Percentiles rank a stretch among this genome's conserved stretches.
Conservation (phyloP, 2,113 vertebrate species). For the Actenoides hombroni region DNA sequence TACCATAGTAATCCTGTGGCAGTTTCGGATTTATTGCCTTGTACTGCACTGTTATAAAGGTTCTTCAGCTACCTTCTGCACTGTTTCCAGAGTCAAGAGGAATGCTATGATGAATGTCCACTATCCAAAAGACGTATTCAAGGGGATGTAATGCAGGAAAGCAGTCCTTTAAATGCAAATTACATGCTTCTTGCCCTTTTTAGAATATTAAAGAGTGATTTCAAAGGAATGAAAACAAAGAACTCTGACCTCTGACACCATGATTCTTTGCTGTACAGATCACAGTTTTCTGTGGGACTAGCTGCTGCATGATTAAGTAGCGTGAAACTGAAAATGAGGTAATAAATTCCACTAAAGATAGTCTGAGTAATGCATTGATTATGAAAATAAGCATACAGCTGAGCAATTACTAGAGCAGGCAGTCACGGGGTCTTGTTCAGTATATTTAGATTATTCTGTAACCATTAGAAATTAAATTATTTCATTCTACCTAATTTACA, state of each 20-base stretch:
- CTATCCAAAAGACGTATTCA: constrained; percentile 68
- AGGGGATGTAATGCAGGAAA: constrained; percentile 61
- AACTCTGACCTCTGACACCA: constrained; percentile 74
- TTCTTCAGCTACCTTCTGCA: constrained; percentile 73
- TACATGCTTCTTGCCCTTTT: constrained; percentile 64
- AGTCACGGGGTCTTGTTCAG: constrained; percentile 34
- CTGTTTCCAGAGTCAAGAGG: constrained; percentile 67
- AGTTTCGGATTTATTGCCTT: constrained; percentile 76
- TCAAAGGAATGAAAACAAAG: constrained; percentile 68
- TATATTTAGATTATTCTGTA: constrained; percentile 64
- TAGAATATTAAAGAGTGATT: constrained; percentile 75
- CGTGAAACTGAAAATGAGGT: constrained; percentile 68
- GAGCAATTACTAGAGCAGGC: constrained; percentile 64
- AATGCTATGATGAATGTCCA: constrained; percentile 72
- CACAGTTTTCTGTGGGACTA: constrained; percentile 62
- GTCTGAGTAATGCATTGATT: constrained; percentile 67
- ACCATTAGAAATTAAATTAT: constrained; percentile 63
- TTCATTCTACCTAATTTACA: constrained; percentile 64
- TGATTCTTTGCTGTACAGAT: constrained; percentile 60
- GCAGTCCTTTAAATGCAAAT: constrained; percentile 75
- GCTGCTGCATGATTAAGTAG: constrained; percentile 70
- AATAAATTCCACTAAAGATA: constrained; percentile 72
- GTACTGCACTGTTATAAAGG: constrained; percentile 55
- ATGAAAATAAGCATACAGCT: constrained; percentile 57
- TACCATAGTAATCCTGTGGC: constrained; percentile 82